Base-by-base conservation (phyloP, 30 jellyfish, hydroid and myxozoan species). In the Hydractinia symbiolongicarpus region DNA sequence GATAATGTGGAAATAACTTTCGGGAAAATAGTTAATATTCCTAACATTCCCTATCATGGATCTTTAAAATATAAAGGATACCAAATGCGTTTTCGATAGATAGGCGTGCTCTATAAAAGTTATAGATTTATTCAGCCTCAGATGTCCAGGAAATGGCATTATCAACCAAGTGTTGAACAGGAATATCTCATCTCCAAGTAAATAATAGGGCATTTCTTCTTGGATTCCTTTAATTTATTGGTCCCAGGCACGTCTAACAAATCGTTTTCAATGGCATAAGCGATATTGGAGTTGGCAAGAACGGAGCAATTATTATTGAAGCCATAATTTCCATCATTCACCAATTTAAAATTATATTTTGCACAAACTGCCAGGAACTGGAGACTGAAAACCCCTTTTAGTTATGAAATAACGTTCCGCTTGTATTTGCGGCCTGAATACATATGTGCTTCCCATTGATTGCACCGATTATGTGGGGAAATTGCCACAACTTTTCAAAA, bases 381-480 rank as follows among this genome's bases (percentile, higher is more conserved):
- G 16, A 78, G 44, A 83, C 90, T 86, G 81, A 50, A 78, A 53
- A 72, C 79, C 19, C 85, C 78, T 57, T 85, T 0, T 58, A 58
- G 19, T 58, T 58, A 3, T 58, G 69, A 16, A 11, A 68, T 54
- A 56, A 73, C 8, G 82, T 21, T 52, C 89, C 96, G 16, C 86
- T 9, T 9, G 30, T 54, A 71, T 72, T 78, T 8, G 96, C 90
- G 55, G 87, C 79, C 61, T 78, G 84, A 8, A 88, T 79, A 58
- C 86, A 84, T 30, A 88, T 83, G 44, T 30, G 86, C 69, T 88
- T 82, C 15, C 96, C 89, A 72, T 88, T 94, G 50, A 88, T 67
- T 20, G 86, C 94, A 77, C 96, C 93, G 81, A 88, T 83, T 40
- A 77, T 86, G 55, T 80, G 95, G 16, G 95, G 95, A 84, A 84